These are phyloP conservation scores for Antigone vipio DNA, from an alignment of 2,113 vertebrate species.

Conservation along the genomic window DNA sequence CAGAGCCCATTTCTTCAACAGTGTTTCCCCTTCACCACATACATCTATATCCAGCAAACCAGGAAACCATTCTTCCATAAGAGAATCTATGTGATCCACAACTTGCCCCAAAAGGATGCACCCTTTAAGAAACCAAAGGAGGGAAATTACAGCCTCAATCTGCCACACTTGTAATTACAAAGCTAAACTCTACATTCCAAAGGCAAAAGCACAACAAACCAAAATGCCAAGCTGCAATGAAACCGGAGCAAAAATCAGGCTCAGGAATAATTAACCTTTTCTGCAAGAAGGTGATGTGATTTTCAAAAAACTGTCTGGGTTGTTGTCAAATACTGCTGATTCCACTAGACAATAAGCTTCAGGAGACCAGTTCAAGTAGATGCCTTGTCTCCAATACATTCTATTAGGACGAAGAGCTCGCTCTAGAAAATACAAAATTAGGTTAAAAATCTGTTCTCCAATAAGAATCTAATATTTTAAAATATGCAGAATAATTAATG, in stretches of 20 bases:
- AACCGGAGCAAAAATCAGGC: neutral
- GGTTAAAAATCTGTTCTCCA: neutral
- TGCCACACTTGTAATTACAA: neutral
- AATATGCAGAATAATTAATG: neutral
- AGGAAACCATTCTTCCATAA: constrained; percentile 98
- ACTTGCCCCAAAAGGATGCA: constrained; percentile 91
- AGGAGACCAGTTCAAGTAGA: constrained; percentile 93
- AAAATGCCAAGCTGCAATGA: constrained; percentile 29
- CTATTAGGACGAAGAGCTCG: constrained; percentile 83
- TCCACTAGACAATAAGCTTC: constrained; percentile 94
- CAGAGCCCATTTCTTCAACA: constrained; percentile 93
- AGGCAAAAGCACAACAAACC: constrained; percentile 23
- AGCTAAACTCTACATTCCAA: neutral
- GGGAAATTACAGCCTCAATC: neutral
- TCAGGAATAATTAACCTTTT: constrained; percentile 82
- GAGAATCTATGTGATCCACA: constrained; percentile 94
- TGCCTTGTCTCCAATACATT: constrained; percentile 94
- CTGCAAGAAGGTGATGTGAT: constrained; percentile 91
- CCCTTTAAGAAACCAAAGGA: constrained; percentile 72
- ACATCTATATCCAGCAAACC: constrained; percentile 90
- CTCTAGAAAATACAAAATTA: constrained; percentile 69
- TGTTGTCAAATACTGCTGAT: constrained; percentile 77
- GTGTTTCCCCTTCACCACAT: constrained; percentile 88
- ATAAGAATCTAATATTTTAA: neutral
- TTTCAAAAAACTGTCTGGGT: constrained; percentile 85